Evolutionary conservation across 1,140 invertebrate species (phyloP).

Genomic region (Neotoxoptera formosana): DNA sequence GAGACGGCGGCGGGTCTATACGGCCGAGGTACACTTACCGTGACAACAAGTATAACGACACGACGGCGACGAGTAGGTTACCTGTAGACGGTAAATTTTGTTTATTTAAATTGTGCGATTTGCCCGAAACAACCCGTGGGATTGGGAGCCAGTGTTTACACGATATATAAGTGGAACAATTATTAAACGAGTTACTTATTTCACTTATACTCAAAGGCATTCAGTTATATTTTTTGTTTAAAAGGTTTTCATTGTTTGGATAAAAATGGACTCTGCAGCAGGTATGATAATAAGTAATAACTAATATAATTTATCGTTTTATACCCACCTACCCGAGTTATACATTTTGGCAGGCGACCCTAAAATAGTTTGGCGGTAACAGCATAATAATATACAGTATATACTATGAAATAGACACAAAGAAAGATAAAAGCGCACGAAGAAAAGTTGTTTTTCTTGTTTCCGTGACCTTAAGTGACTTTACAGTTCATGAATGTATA

Average conservation of each 20-base stretch:
- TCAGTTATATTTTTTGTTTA: neutral
- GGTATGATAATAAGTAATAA: neutral
- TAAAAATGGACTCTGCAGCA: neutral
- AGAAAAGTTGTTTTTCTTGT: slow-evolving; percentile 15
- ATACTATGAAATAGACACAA: neutral
- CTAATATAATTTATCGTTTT: neutral
- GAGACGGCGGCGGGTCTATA: neutral
- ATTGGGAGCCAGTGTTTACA: neutral
- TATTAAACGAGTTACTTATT: neutral
- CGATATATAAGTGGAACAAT: neutral
- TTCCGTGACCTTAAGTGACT: neutral
- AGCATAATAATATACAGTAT: neutral
- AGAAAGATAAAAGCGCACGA: neutral
- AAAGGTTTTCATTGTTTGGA: neutral
- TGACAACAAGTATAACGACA: neutral
- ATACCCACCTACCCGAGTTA: neutral
- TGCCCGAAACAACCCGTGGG: neutral
- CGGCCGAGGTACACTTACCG: too few relatives aligned
- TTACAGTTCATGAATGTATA: neutral
- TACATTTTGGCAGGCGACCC: neutral
- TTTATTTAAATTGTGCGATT: neutral
- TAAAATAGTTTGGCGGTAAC: neutral
- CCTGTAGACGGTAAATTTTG: neutral
- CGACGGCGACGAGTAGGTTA: neutral
- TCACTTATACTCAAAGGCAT: neutral